phyloP scores from a whole-genome alignment of 2,888 invertebrate genomes.

The Omphaloscelis lunosa region DNA sequence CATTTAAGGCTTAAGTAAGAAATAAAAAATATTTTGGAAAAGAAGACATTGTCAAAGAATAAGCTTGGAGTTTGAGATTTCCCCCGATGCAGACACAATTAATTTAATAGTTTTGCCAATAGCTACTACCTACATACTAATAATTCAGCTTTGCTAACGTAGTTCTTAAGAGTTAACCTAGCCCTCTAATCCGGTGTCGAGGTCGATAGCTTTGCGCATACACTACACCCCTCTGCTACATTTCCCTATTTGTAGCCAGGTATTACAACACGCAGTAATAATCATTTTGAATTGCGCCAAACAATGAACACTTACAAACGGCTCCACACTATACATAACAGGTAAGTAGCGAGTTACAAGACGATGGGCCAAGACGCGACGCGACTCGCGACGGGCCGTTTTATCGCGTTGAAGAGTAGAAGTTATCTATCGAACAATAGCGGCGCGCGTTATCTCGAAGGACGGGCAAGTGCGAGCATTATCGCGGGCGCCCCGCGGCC shows the following conservation, averaged over 20 bases:
- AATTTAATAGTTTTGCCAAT: background rate
- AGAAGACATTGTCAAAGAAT: background rate
- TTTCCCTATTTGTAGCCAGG: background rate
- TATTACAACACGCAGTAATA: background rate
- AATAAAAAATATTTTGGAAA: background rate
- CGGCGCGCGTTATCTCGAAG: slow-evolving; percentile 74
- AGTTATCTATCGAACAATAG: slow-evolving; percentile 75
- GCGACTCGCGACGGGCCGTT: slow-evolving; percentile 39
- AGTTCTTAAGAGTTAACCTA: slow-evolving; percentile 1
- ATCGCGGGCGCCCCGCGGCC: slow-evolving; percentile 74
- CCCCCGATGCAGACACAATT: background rate
- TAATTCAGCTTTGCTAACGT: background rate
- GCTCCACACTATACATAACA: slow-evolving; percentile 7
- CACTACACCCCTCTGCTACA: background rate
- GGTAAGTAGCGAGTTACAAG: background rate
- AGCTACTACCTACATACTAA: background rate
- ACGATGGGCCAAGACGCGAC: slow-evolving; percentile 18
- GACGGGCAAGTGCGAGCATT: slow-evolving; percentile 77
- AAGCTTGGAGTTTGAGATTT: background rate
- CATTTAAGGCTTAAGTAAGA: background rate
- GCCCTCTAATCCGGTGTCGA: background rate
- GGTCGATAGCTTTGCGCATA: background rate
- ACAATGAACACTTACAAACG: slow-evolving; percentile 11
- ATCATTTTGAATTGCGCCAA: slow-evolving; percentile 3
- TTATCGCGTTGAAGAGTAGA: slow-evolving; percentile 51